Evolutionary conservation across 2,888 invertebrate genomes (phyloP), one percentile per base, ranked within the genome.

Genomic region (Marronus borbonicus): DNA sequence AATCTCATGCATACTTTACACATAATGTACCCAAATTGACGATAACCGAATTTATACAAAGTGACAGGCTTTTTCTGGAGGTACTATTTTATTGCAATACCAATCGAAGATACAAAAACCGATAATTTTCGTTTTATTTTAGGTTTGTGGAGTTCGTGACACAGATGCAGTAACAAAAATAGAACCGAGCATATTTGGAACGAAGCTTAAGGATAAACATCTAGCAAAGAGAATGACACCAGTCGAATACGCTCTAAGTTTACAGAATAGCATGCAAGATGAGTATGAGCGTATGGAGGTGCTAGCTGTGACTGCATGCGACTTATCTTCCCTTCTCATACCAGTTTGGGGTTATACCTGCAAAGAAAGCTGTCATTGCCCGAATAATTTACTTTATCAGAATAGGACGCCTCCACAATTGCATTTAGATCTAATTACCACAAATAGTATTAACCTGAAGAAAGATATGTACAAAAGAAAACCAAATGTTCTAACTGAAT

Each of bases 1-100:
- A 84, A 76, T 79, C 82, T 28, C 83, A 83, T 66, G 80, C 81
- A 20, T 80, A 83, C 79, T 83, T 84, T 76, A 80, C 80, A 4
- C 28, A 80, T 17, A 60, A 76, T 39, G 52, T 80, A 8, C 79
- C 80, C 2, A 76, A 72, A 52, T 44, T 80, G 66, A 80, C 78
- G 66, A 78, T 84, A 44, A 31, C 80, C 10, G 80, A 83, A 70
- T 80, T 81, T 74, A 64, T 83, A 10, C 81, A 81, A 80, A 80
- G 80, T 31, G 80, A 80, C 36, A 76, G 79, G 49, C 80, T 83
- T 28, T 72, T 74, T 44, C 76, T 82, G 14, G 79, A 83, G 79
- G 83, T 83, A 81, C 3, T 44, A 44, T 60, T 17, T 55, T 68
- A 1, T 5, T n/a, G 20, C 64, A 44, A 44, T 28, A 44, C 24